Base-by-base conservation (phyloP, 2,797 vertebrate genomes). In the Hipposideros larvatus region DNA sequence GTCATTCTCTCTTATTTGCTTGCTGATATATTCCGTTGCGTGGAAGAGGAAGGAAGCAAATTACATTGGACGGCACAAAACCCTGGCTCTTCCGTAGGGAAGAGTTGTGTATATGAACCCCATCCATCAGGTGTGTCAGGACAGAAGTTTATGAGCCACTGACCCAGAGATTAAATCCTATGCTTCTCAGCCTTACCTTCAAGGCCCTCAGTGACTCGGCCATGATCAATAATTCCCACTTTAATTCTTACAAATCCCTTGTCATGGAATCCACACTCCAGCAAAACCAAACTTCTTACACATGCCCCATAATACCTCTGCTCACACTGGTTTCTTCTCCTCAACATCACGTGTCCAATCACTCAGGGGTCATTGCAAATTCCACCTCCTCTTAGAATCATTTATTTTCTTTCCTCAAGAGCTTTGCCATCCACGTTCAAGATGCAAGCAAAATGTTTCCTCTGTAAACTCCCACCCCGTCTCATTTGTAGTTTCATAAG, bases 51-150 rank as follows among this genome's bases (percentile, higher is more conserved):
- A 88, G 6, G 11, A 55, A 43, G 11, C 11, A 37, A 86, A 66
- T 88, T 26, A 19, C 41, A 26, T 1, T 0, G 21, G 21, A 34
- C 48, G 18, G 2, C 5, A 7, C 87, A 65, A 46, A 77, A 57
- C 4, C 4, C 55, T 7, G 46, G 22, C 26, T 70, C 26, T n/a
- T 74, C 92, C 78, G 7, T 0, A 48, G 70, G 95, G 70, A 48
- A 4, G 46, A 43, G 51, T 5, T 48, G 77, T 0, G 2, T 22
- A 22, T 82, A 83, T 94, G 92, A 96, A 88, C 18, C 48, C 70
- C 57, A 91, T 90, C 94, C 86, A 90, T 93, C 86, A 95, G 59
- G 21, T 1, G 51, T 77, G 92, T 89, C 94, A 79, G n/a, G 57
- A 57, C 19, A 24, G 51, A 53, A 10, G 15, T 34, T 65, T n/a